These are phyloP conservation scores for Cervus canadensis DNA, from an alignment of 2,113 vertebrate genomes.

Conservation along the genomic window DNA sequence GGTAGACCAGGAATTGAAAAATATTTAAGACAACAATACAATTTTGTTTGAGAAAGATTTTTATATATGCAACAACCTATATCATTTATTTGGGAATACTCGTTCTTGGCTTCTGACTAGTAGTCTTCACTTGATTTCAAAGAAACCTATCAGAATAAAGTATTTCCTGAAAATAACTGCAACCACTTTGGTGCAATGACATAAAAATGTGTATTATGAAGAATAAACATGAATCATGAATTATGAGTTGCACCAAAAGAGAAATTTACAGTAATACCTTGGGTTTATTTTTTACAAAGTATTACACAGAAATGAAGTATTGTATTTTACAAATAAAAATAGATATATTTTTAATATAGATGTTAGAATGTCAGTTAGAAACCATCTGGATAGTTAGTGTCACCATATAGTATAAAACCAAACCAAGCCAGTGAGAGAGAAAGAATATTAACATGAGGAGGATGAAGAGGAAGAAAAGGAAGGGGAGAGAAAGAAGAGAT, in stretches of 20 bases:
- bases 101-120: not conserved
- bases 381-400: not conserved
- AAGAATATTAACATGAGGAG: not conserved
- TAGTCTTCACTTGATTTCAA: not conserved
- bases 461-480: not conserved
- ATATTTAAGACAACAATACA: not conserved
- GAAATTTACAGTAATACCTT: not conserved
- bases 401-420: not conserved
- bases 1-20: not conserved
- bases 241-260: not conserved
- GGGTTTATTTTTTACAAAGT: not conserved
- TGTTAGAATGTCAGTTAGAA: not conserved
- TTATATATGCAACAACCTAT: not conserved
- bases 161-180: not conserved
- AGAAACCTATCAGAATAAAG: not conserved
- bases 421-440: not conserved
- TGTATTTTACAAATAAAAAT: not conserved
- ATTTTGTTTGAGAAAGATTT: not conserved
- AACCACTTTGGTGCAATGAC: not conserved
- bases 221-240: not conserved
- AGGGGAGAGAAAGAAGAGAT: not conserved
- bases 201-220: not conserved
- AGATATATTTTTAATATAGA: not conserved
- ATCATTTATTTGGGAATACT: not conserved
- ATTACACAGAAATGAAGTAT: not conserved